Evolutionary conservation across 2,113 vertebrate genomes (phyloP), one percentile per base, ranked within the genome.

Genomic region (Eclectus roratus): DNA sequence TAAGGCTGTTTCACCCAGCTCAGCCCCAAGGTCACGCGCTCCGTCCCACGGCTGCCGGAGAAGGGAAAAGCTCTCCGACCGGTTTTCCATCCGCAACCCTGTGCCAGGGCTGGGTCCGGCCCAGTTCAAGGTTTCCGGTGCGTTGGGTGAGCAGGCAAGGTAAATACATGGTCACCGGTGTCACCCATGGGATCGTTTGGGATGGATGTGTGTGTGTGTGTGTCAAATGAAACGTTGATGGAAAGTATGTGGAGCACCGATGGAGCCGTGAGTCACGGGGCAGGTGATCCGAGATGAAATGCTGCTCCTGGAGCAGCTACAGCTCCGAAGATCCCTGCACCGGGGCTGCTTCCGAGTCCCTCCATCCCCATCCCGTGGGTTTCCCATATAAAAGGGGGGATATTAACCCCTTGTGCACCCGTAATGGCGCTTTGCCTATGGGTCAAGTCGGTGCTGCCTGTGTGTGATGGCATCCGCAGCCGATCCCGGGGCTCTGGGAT

Each of bases 1-100:
- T 55, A 80, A 74, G 43, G 89, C 52, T 46, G 47, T 47, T 82
- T 31, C n/a, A 3, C 68, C 25, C 11, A 10, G 80, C 72, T 80
- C 84, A 77, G 76, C 92, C 71, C 53, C 94, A 61, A 83, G 90
- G 88, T 95, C 94, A 94, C 35, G 33, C 25, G 66, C 83, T 50
- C 56, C 58, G 0, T 61, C 82, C 86, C 29, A 72, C 8, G 2
- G 86, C 86, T n/a, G 89, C 79, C 0, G 6, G 28, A 17, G 77
- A 31, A 8, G 64, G 64, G 49, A 61, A 73, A 93, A 96, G 88
- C 80, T 35, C 95, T 91, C 94, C 3, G 6, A 96, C 95, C 90
- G 94, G 95, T 96, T 96, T 87, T 87, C 41, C 9, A 10, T 44
- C 56, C 49, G 63, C 15, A 23, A 72, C 86, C n/a, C 76, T 1